Evolutionary conservation across 2,797 vertebrate genomes (phyloP).

Genomic region (Falco rusticolus): DNA sequence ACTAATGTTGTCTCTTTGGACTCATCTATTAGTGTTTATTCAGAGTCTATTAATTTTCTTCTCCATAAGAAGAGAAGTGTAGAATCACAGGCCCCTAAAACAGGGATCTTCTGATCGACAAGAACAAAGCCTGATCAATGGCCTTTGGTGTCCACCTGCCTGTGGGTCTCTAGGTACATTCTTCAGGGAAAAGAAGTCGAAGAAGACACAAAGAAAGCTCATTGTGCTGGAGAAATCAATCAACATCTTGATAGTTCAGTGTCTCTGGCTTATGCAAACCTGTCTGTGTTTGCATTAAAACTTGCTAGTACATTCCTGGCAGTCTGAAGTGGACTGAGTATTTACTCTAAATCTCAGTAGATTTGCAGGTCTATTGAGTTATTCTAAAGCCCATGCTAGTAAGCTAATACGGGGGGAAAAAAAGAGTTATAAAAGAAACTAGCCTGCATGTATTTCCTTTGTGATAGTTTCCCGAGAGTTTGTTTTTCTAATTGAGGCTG

Average conservation of each 20-base stretch:
- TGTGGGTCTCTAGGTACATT: neutral
- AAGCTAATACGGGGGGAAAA: neutral
- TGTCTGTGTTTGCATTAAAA: neutral
- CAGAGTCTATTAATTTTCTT: neutral
- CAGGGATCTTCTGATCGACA: neutral
- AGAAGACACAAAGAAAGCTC: neutral
- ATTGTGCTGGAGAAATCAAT: neutral
- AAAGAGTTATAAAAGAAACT: neutral
- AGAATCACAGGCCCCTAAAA: neutral
- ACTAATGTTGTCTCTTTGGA: neutral
- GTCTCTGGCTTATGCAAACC: neutral
- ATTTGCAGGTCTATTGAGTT: neutral
- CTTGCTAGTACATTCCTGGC: neutral
- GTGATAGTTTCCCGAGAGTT: neutral
- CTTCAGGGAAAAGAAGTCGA: neutral
- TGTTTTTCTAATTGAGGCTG: neutral
- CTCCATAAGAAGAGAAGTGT: neutral
- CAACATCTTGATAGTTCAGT: neutral
- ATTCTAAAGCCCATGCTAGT: neutral
- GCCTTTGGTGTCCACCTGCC: neutral
- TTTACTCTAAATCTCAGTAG: neutral
- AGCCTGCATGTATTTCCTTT: rapidly evolving
- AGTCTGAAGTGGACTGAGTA: neutral
- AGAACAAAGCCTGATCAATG: neutral
- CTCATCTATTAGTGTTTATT: neutral